Evolutionary conservation across 1,140 invertebrate genomes (phyloP).

Genomic region (Stegodyphus dumicola): DNA sequence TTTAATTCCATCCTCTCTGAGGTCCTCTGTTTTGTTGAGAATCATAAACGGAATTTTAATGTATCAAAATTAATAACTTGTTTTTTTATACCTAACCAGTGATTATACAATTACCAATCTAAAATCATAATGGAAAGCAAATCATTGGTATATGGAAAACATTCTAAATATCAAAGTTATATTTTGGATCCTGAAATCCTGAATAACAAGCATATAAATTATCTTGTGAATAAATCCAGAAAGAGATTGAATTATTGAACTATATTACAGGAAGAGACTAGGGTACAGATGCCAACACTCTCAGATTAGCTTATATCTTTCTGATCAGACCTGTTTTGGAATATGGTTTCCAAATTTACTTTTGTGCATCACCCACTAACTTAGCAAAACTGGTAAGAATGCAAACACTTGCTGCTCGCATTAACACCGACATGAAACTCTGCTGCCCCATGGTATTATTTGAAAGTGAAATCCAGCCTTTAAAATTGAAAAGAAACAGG

Average conservation of each 20-base stretch:
- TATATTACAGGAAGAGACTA: not conserved
- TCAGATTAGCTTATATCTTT: not conserved
- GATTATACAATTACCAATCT: not conserved
- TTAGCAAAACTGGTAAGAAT: not conserved
- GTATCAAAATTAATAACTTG: too few species aligned
- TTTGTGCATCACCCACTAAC: not conserved
- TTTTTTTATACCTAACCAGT: too few species aligned
- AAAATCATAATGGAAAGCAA: constrained; percentile 5
- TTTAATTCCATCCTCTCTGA: too few species aligned
- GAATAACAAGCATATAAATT: not conserved
- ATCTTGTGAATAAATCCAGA: not conserved
- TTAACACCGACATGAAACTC: not conserved
- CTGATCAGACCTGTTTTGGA: not conserved
- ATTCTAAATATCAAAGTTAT: not conserved
- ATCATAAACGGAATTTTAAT: too few species aligned
- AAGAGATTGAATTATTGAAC: not conserved
- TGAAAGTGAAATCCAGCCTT: not conserved
- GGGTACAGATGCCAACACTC: not conserved
- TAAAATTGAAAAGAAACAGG: not conserved
- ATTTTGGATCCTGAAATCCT: not conserved
- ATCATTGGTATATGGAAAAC: not conserved
- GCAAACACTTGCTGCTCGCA: not conserved
- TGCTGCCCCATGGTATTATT: not conserved
- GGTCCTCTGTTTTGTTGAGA: too few species aligned
- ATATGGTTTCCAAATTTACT: not conserved